Conservation (phyloP, 2,113 vertebrate genomes). For the Hirundichthys speculiger region DNA sequence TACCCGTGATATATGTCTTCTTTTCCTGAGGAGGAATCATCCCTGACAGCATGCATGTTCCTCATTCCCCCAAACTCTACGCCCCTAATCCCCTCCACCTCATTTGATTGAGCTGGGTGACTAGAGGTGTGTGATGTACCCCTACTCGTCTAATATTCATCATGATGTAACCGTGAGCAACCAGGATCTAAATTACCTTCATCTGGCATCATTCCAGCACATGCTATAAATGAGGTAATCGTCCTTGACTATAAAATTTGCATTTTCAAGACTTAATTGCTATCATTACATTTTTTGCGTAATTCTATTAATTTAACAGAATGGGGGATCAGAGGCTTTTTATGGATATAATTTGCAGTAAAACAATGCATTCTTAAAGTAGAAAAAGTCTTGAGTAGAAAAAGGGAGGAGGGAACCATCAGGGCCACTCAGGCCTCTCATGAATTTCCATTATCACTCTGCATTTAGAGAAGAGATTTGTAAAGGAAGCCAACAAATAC, state of each 20-base stretch:
- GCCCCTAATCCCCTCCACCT: constrained; percentile 52
- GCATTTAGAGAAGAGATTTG: constrained; percentile 34
- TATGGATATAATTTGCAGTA: constrained; percentile 99
- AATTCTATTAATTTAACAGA: constrained; percentile 99
- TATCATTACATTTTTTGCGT: constrained; percentile 99
- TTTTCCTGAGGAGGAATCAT: constrained; percentile 28
- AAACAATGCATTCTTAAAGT: constrained; percentile 90
- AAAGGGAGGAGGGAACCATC: constrained; percentile 57
- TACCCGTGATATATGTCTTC: constrained; percentile 42
- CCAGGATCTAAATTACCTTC: constrained; percentile 98
- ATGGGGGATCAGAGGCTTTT: constrained; percentile 93
- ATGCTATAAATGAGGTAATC: constrained; percentile 99
- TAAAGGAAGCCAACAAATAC: constrained; percentile 34
- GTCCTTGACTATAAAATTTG: constrained; percentile 99
- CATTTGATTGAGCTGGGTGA: constrained; percentile 71
- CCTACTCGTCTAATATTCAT: constrained; percentile 89
- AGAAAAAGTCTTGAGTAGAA: constrained; percentile 46
- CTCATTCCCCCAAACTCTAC: constrained; percentile 37
- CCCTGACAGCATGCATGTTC: constrained; percentile 44
- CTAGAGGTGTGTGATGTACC: constrained; percentile 84
- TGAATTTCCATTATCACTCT: constrained; percentile 55
- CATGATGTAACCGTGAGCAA: constrained; percentile 99
- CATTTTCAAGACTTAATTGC: constrained; percentile 99
- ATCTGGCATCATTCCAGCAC: constrained; percentile 98
- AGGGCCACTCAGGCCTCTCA: constrained; percentile 64